Conservation (phyloP, 2,888 invertebrate genomes). For the Acleris laterana region DNA sequence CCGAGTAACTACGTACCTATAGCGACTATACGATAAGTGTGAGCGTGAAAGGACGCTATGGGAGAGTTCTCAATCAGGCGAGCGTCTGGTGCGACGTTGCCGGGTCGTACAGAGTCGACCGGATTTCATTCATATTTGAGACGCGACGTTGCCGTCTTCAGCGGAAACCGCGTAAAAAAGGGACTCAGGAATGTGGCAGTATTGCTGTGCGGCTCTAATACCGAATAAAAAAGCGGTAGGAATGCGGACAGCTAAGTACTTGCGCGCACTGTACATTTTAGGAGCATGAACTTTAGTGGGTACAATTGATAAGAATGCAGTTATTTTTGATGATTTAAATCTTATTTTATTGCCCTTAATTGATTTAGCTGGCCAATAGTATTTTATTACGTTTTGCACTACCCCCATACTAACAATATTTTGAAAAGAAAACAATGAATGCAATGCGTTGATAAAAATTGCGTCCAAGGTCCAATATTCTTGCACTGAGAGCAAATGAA, state of each 20-base stretch:
- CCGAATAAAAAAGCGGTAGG: constrained; percentile 75
- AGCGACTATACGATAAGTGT: constrained; percentile 36
- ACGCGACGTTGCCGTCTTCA: constrained; percentile 82
- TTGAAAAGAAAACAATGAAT: background rate
- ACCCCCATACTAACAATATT: background rate
- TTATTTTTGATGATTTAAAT: too few species aligned
- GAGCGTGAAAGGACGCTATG: constrained; percentile 65
- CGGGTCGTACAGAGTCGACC: constrained; percentile 74
- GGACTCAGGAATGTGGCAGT: constrained; percentile 82
- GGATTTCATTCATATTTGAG: constrained; percentile 84
- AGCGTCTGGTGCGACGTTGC: constrained; percentile 82
- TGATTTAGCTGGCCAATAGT: background rate
- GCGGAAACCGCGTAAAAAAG: constrained; percentile 85
- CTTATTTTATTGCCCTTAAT: background rate
- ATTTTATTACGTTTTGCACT: background rate
- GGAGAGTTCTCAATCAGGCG: constrained; percentile 81
- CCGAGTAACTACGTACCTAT: constrained; percentile 27
- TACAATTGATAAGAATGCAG: too few species aligned
- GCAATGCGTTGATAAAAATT: constrained; percentile 42
- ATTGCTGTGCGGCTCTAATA: constrained; percentile 80
- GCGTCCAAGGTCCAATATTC: constrained; percentile 52
- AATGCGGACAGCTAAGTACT: constrained; percentile 65
- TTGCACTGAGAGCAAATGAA: constrained; percentile 75
- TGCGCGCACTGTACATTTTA: constrained; percentile 25
- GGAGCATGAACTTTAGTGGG: constrained; percentile 10